Base-by-base conservation (phyloP, 1,140 invertebrate species). In the Psix sp. region DNA sequence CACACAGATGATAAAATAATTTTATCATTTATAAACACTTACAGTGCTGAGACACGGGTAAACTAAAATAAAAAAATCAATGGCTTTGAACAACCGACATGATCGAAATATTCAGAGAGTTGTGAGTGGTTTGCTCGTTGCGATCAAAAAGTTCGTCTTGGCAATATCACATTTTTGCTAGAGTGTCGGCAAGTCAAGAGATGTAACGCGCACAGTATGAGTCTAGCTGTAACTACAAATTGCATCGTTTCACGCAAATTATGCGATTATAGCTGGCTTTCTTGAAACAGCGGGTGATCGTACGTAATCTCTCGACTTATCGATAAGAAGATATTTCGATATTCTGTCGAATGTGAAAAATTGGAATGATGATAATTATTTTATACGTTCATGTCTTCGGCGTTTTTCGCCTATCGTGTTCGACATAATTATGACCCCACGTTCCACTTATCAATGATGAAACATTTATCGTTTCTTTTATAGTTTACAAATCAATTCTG, bases 191-290 rank as follows among this genome's bases (percentile, higher is more conserved):
- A 4, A 56, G 26, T 5, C 35, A 39, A 36, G 36, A 31, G 45
- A 52, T 45, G 62, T 57, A 66, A 48, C 29, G 31, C 20, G 42
- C 36, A n/a, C 40, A n/a, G n/a, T 45, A 48, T 48, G 36, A 39
- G 39, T 59, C 75, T 78, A 56, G 49, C 60, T 52, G 63, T 80
- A 80, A 78, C 78, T 82, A 80, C 82, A 81, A 84, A 82, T 81
- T 80, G 79, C 80, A 77, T 82, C 82, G 81, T 83, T 82, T 82
- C 76, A 83, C 78, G 80, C 79, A 80, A 82, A 83, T 83, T 83
- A 80, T 77, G 74, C 77, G 78, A 82, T 82, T 81, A 79, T 45
- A 65, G 67, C 75, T 49, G 48, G 67, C 66, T 77, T 71, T 51
- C 62, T 67, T 67, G 60, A 76, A 74, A 49, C 65, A 59, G 63